Base-by-base conservation (phyloP, 2,888 invertebrate genomes). In the Agonum fuliginosum region DNA sequence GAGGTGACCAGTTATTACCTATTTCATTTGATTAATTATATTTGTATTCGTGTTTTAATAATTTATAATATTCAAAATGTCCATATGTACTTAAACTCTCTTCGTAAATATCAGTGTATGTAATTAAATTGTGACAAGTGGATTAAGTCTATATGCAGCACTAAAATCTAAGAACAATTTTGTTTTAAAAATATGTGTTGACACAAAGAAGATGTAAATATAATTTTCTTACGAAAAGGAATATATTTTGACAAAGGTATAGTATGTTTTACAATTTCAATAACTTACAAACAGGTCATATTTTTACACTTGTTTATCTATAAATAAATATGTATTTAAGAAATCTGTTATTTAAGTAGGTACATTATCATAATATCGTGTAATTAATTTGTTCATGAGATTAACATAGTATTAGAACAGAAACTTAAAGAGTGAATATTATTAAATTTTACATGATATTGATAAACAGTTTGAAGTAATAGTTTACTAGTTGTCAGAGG, bases 401-500 rank as follows among this genome's bases (percentile, higher is more conserved):
- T 10, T 37, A 37, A 2, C 8, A n/a, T 37, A 37, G 37, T 37
- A n/a, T 10, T 37, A 37, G 19, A 34, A 67, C 20, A 41, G n/a
- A 67, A 10, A 12, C 27, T 19, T 67, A 1, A 41, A 67, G 41
- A 37, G 0, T 37, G n/a, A 37, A n/a, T 12, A 37, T 10, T 19
- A 24, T 24, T 14, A 74, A 41, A 41, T 62, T 62, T 19, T n/a
- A 12, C 27, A 43, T 43, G 43, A 37, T n/a, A n/a, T n/a, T n/a
- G n/a, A n/a, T n/a, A 3, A 41, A 41, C 5, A 67, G 43, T 74
- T 74, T 65, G 54, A 74, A 74, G 62, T 65, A 74, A 74, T 62
- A 46, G 41, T 46, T 74, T 41, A 67, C 37, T 34, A 67, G 67
- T 75, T 75, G 75, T 75, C 67, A 75, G 75, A 75, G 75, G 75